Percentiles rank a stretch among this genome's conserved stretches.
Conservation (phyloP, 2,113 vertebrate species). For the Lontra canadensis region DNA sequence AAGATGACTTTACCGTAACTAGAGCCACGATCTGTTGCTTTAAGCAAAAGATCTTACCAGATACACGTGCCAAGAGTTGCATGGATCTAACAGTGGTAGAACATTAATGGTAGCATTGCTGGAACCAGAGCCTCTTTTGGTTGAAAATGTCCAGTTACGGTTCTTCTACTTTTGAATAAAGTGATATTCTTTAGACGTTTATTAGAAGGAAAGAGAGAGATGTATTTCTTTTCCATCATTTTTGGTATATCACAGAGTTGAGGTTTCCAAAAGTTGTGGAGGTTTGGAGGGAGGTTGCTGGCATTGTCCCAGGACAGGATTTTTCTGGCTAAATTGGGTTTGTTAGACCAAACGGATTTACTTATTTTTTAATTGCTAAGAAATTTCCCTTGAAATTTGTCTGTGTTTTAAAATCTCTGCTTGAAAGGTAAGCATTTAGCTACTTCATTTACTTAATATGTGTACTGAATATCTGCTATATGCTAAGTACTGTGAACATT, state of each 20-base stretch:
- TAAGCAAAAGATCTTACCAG: slow-evolving; percentile 5
- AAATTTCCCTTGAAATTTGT: slow-evolving; percentile 40
- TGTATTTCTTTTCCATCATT: background rate
- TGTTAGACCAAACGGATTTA: background rate
- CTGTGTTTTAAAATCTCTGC: background rate
- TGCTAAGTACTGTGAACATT: background rate
- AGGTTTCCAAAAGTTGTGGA: background rate
- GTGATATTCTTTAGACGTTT: background rate
- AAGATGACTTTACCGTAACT: background rate
- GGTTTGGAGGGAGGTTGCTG: background rate
- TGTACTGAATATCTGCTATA: background rate
- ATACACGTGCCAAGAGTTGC: background rate
- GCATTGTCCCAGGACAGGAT: background rate
- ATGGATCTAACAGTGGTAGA: background rate
- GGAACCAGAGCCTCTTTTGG: background rate
- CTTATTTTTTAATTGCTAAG: slow-evolving; percentile 23
- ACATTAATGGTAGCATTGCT: background rate
- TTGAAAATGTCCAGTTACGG: background rate
- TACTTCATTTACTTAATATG: background rate
- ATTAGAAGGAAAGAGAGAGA: background rate
- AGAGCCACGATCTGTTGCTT: slow-evolving; percentile 19
- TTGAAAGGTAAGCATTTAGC: background rate
- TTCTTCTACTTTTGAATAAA: slow-evolving; percentile 22
- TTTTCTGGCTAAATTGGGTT: background rate
- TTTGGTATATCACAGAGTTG: background rate